Base-by-base conservation (phyloP, 2,888 invertebrate genomes). In the Meta bourneti region DNA sequence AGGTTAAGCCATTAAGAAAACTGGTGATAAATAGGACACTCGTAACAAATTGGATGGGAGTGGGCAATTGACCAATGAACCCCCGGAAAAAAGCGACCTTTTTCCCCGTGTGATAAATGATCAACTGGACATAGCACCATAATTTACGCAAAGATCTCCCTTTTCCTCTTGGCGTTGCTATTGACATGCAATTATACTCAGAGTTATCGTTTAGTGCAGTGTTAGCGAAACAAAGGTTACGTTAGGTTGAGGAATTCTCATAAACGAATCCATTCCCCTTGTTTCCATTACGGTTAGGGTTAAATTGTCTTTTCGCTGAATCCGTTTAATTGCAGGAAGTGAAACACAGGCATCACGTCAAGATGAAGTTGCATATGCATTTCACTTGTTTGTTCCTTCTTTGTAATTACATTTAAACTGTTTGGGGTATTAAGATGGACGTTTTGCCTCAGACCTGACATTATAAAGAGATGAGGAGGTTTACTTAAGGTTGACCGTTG, bases 11-110 rank as follows among this genome's bases (percentile, higher is more conserved):
- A 87, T 91, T 91, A 91, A 87, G 71, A 52, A 87, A 91, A 91
- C 82, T 87, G 87, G 91, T 82, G 91, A 91, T 86, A 91, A 83
- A 82, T 87, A 82, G 87, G 91, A 87, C 87, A 87, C 69, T 78
- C 52, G 81, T 82, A 90, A 84, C 79, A 79, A 84, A 84, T 79
- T 71, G 48, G 81, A 82, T 70, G 82, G 82, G 78, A 90, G 84
- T 84, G 79, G 74, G 79, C 72, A 78, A 78, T 34, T 83, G 83
- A 82, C 89, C 82, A 87, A 79, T 85, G 85, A 85, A 85, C 79
- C 84, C 86, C 86, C 51, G 6, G 20, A 70, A 86, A 77, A 86
- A 78, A 78, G 61, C 78, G 72, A 87, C 87, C 79, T 71, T 80
- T 71, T 81, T 81, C 81, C 70, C 61, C 61, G 74, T 13, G 19